A percentile compares a stretch with the other conserved stretches of the same genome.
These are phyloP conservation scores for Copsychus sechellarum DNA, from an alignment of 2,113 vertebrate species.

Conservation along the genomic window DNA sequence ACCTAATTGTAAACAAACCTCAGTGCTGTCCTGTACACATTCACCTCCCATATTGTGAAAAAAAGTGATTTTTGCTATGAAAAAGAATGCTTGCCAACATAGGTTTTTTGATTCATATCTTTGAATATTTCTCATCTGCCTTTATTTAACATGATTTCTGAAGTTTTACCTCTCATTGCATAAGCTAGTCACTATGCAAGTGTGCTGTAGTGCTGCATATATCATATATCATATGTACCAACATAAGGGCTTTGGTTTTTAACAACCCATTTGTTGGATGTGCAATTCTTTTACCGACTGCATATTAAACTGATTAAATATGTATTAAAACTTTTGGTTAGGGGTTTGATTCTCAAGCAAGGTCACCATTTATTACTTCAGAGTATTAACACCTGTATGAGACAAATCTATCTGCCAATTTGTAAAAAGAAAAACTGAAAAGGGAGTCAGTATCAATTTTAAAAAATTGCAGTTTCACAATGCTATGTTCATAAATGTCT, in stretches of 20 bases:
- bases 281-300: neutral
- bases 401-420: neutral
- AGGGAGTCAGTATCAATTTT: neutral
- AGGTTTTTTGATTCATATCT: neutral
- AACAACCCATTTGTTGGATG: neutral
- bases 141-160: neutral
- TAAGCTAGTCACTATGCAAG: neutral
- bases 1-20: neutral
- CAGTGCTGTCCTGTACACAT: neutral
- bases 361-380: neutral
- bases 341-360: neutral
- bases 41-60: accelerated
- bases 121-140: neutral
- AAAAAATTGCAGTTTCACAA: neutral
- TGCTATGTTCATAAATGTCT: neutral
- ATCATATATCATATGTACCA: neutral
- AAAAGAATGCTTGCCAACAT: neutral
- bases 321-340: neutral
- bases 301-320: neutral
- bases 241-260: neutral
- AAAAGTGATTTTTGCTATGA: neutral
- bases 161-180: neutral
- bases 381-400: neutral
- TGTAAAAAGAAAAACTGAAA: neutral
- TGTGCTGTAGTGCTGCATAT: neutral